Evolutionary conservation across 1,140 invertebrate genomes (phyloP).

Genomic region (Nasonia longicornis): DNA sequence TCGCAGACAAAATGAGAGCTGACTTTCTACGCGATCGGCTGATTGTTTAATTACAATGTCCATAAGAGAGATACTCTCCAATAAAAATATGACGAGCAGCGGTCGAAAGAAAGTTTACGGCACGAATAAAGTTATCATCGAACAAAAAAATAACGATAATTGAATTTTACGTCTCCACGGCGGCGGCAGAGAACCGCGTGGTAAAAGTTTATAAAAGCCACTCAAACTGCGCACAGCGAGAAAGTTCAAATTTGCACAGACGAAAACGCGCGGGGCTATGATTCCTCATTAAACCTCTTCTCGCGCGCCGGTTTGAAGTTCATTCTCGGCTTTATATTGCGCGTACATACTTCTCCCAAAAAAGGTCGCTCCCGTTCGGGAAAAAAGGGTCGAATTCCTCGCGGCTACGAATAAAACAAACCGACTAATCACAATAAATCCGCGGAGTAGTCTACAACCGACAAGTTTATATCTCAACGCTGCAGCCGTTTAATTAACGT

Average conservation of each 20-base stretch:
- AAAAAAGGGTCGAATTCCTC: background rate
- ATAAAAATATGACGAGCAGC: background rate
- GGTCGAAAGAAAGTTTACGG: background rate
- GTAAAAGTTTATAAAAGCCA: background rate
- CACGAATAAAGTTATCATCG: background rate
- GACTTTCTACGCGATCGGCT: background rate
- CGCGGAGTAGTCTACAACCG: background rate
- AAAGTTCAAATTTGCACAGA: background rate
- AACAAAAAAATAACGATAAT: background rate
- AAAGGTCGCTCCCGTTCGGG: background rate
- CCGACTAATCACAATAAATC: slow-evolving; percentile 8
- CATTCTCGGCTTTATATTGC: too few species aligned
- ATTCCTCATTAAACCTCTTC: background rate
- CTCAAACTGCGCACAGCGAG: background rate
- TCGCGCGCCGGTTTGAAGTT: background rate
- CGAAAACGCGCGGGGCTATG: background rate
- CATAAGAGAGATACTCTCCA: background rate
- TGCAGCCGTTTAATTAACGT: slow-evolving; percentile 11
- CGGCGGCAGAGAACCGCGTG: background rate
- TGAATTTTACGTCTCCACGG: background rate
- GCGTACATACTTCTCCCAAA: too few species aligned
- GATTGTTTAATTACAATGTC: background rate
- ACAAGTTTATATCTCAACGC: background rate
- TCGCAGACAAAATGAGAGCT: too few species aligned
- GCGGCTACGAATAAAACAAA: background rate